Evolutionary conservation across 2,113 vertebrate species (phyloP).

Genomic region (Odontophorus gujanensis): DNA sequence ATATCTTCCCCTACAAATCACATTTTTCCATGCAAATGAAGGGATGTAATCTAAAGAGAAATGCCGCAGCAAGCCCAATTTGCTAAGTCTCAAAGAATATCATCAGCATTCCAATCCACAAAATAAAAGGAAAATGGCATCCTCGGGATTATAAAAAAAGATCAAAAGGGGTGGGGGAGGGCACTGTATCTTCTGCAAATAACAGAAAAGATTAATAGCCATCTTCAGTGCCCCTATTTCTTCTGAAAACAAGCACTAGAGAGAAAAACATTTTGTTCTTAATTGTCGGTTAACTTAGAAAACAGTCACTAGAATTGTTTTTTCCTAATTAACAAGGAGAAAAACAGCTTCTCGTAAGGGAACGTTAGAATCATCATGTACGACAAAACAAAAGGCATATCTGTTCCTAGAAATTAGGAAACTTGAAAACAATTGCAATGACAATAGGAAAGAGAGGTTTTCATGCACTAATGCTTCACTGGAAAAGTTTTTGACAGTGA

Average conservation of each 20-base stretch:
- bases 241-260: neutral
- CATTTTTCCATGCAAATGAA: neutral
- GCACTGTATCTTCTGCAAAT: neutral
- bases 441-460: neutral
- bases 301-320: neutral
- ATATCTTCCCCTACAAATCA: neutral
- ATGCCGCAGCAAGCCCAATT: neutral
- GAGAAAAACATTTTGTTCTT: neutral
- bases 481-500: neutral
- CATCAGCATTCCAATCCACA: neutral
- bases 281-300: neutral
- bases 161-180: neutral
- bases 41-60: neutral
- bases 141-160: neutral
- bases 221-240: neutral
- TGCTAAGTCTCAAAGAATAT: neutral
- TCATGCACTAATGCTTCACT: neutral
- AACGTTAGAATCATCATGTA: neutral
- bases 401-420: neutral
- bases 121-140: neutral
- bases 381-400: neutral
- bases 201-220: constrained; percentile 2
- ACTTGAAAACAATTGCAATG: neutral
- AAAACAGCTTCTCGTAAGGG: neutral
- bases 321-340: constrained; percentile 27